Evolutionary conservation across 2,113 vertebrate species (phyloP).

Genomic region (Pteruthius melanotis): DNA sequence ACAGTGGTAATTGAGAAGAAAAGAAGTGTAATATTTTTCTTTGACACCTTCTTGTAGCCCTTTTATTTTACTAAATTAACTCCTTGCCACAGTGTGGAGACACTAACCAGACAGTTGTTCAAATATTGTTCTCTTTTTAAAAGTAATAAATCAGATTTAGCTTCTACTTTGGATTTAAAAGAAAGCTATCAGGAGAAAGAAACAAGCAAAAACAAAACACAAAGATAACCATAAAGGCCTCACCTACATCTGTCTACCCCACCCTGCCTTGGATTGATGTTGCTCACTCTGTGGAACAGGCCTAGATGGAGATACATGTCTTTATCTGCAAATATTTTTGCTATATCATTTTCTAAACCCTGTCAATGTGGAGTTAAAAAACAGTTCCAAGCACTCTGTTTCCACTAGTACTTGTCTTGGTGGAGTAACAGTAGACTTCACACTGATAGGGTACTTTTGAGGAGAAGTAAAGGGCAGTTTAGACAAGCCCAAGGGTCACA

Average conservation of each 20-base stretch:
- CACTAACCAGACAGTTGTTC: background rate
- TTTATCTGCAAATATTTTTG: background rate
- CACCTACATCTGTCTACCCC: background rate
- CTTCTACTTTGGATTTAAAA: background rate
- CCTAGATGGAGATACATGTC: background rate
- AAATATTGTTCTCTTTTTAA: background rate
- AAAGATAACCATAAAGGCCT: background rate
- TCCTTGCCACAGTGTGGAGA: background rate
- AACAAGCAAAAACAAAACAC: background rate
- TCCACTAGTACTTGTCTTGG: background rate
- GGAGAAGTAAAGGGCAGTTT: background rate
- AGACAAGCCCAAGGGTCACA: background rate
- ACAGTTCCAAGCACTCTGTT: background rate
- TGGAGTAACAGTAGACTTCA: background rate
- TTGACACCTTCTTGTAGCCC: background rate
- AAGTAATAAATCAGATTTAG: background rate
- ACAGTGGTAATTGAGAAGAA: constrained; percentile 25
- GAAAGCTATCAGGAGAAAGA: background rate
- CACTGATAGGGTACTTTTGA: background rate
- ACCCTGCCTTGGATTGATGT: rapidly evolving
- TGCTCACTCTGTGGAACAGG: background rate
- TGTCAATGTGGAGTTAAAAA: background rate
- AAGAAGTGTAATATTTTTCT: constrained; percentile 11
- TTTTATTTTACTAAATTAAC: constrained; percentile 11
- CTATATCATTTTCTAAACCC: background rate